These are phyloP conservation scores for Endomychus coccineus DNA, from an alignment of 2,888 invertebrate genomes.

Conservation along the genomic window DNA sequence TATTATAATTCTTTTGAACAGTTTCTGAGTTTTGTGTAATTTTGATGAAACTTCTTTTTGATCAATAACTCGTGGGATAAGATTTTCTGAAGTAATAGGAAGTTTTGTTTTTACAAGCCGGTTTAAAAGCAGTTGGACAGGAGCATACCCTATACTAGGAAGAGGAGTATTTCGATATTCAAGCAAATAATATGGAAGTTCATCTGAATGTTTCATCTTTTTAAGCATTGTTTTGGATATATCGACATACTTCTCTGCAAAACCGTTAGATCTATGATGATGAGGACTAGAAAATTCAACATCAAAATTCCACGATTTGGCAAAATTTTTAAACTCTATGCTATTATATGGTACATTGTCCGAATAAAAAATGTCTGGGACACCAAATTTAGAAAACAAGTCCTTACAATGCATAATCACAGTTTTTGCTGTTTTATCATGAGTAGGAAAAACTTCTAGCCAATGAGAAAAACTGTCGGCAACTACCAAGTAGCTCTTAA, in stretches of 20 bases:
- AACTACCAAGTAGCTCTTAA: slow-evolving; percentile 23
- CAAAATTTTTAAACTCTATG: slow-evolving; percentile 14
- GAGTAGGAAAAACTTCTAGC: slow-evolving; percentile 17
- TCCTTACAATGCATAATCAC: slow-evolving; percentile 10
- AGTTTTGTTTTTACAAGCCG: slow-evolving; percentile 3
- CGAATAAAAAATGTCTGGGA: slow-evolving; percentile 14
- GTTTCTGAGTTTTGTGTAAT: slow-evolving; percentile 4
- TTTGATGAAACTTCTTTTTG: slow-evolving; percentile 1
- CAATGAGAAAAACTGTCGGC: slow-evolving; percentile 25
- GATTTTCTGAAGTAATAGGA: slow-evolving; percentile 1
- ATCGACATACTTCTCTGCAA: slow-evolving; percentile 7
- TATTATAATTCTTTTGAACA: slow-evolving; percentile 4
- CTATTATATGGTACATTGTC: slow-evolving; percentile 26
- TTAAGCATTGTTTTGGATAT: slow-evolving; percentile 9
- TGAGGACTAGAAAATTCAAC: slow-evolving; percentile 8
- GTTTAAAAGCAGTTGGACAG: slow-evolving; percentile 1
- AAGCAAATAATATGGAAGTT: slow-evolving; percentile 3
- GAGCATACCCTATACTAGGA: too few species aligned
- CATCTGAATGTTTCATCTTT: too few species aligned
- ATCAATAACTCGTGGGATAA: slow-evolving; percentile 2
- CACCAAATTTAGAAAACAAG: slow-evolving; percentile 19
- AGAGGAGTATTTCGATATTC: slow-evolving; percentile 6
- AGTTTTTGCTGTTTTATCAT: slow-evolving; percentile 13
- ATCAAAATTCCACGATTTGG: slow-evolving; percentile 13
- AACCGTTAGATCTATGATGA: slow-evolving; percentile 8